Base-by-base conservation (phyloP, 2,888 invertebrate species). In the Drosophila kanekoi region DNA sequence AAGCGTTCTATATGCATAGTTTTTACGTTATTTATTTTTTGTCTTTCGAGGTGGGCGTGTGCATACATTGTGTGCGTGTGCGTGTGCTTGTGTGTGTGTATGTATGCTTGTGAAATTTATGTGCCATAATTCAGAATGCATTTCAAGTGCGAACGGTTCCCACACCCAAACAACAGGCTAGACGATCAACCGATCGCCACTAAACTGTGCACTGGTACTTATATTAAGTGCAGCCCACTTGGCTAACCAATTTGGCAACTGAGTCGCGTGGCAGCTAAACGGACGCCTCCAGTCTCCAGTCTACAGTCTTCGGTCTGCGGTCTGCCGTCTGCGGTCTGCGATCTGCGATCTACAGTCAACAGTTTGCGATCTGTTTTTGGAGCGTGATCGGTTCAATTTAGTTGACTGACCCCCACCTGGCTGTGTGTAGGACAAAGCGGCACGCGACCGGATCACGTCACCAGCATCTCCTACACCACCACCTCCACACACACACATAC, bases 391-490 rank as follows among this genome's bases (percentile, higher is more conserved):
- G 63, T 77, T 64, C 20, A 61, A 60, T 73, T 81, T 81, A 78
- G 85, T 87, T 83, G 81, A 87, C 62, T 83, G 87, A 83, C 87
- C 83, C 85, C 57, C 61, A 54, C 41, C 66, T 40, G 53, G 28
- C 43, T 41, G 45, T 81, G 89, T 87, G 84, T 83, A 83, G 89
- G 83, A 83, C 87, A 72, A 64, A 58, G 70, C 58, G 87, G 87
- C 82, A 82, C 82, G 89, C 89, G 89, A 87, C 84, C 59, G 41
- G 51, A 37, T 52, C 59, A 48, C 65, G 47, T 52, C 72, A 52
- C 11, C 61, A 20, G 1, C 49, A 41, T 9, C n/a, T 78, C 54
- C 63, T 63, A 28, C 28, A 28, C 77, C 41, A 54, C 66, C 81
- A 59, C 82, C 65, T 45, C 54, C 83, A 61, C 81, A 66, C 61